Base-by-base conservation (phyloP, 1,140 invertebrate species). In the Diploscapter pachys region DNA sequence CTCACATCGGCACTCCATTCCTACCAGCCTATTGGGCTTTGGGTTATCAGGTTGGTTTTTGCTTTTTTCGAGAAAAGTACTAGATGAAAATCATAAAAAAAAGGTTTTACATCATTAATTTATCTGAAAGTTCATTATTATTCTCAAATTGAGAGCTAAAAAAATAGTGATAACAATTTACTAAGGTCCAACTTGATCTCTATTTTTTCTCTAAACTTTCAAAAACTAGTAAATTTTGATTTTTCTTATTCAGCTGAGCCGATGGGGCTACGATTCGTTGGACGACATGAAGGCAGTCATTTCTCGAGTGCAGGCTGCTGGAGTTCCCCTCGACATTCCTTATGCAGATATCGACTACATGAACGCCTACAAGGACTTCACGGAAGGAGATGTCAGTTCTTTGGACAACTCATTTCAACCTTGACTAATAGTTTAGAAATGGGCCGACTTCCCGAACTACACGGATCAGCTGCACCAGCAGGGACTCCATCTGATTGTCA, bases 291-390 rank as follows among this genome's bases (percentile, higher is more conserved):
- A 86, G 80, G 74, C 75, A 69, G 83, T 81, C 3, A 81, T 87
- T 5, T 69, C 86, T 48, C 63, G 87, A 67, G 88, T 79, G 52
- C 59, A 80, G n/a, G 75, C 80, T 13, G 81, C 81, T 49, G 80
- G 80, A 62, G 87, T 89, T 73, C 88, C 88, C 3, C 71, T 78
- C 55, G 82, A 83, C 70, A 78, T 84, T 49, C 64, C 72, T 6
- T 82, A 79, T 64, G 73, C 82, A 6, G 82, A 83, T 75, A 90
- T 95, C 76, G 93, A 96, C 87, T 95, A 95, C 83, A 95, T 95
- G 93, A 87, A 91, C 11, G 89, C 90, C 61, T 89, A 88, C 67
- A 93, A 92, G 83, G 92, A 93, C 87, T 96, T 96, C 83, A 94
- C 93, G 0, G 90, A 62, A 13, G 68, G 68, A 49, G 66, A 63